Evolutionary conservation across 2,113 vertebrate genomes (phyloP).

Genomic region (Mastomys coucha): DNA sequence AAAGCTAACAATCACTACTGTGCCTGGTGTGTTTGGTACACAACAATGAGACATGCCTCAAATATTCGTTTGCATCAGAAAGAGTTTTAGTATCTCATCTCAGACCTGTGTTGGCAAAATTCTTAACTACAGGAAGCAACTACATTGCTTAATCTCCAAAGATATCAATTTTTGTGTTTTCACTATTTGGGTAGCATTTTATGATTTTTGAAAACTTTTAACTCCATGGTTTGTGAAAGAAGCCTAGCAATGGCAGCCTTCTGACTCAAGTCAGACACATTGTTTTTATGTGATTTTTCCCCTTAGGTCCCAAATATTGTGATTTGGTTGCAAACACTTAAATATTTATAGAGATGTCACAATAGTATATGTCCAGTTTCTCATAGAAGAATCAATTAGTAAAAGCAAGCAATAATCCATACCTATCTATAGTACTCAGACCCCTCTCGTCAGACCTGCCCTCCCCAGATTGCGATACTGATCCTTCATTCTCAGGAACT

Average conservation of each 20-base stretch:
- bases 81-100: background rate
- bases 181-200: background rate
- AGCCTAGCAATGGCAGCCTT: background rate
- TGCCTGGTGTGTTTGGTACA: background rate
- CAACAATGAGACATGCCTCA: background rate
- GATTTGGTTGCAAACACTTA: background rate
- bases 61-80: background rate
- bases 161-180: background rate
- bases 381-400: background rate
- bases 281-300: background rate
- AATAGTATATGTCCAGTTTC: background rate
- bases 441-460: background rate
- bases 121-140: background rate
- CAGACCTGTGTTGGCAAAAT: background rate
- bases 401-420: background rate
- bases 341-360: background rate
- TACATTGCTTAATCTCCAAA: background rate
- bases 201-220: background rate
- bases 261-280: background rate
- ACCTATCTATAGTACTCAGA: background rate
- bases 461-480: background rate
- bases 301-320: background rate
- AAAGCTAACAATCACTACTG: background rate
- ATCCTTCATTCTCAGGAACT: background rate
- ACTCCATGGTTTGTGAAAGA: background rate